phyloP scores from a whole-genome alignment of 2,113 vertebrate species.

The cat (Felis catus) region F.catus_Fca126_mat1.0 CM031420.1:20235501-20236000 shows the following conservation, averaged over 20 bases:
- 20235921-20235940: not conserved
- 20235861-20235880: not conserved
- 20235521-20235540: fast-evolving
- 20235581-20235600: too few relatives aligned
- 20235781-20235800: not conserved
- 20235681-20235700: too few relatives aligned
- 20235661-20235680: too few relatives aligned
- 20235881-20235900: not conserved
- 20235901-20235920: not conserved
- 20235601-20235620: too few relatives aligned
- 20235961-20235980: not conserved
- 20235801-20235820: not conserved
- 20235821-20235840: not conserved
- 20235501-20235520: too few relatives aligned
- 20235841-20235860: not conserved
- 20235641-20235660: too few relatives aligned
- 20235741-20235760: not conserved
- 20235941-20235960: not conserved
- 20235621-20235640: too few relatives aligned
- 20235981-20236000: not conserved
- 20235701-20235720: not conserved
- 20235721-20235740: not conserved
- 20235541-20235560: too few relatives aligned
- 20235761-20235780: not conserved
- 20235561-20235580: too few relatives aligned